Evolutionary conservation across 2,888 invertebrate genomes (phyloP).

Genomic region (Stictocephala bisonia): DNA sequence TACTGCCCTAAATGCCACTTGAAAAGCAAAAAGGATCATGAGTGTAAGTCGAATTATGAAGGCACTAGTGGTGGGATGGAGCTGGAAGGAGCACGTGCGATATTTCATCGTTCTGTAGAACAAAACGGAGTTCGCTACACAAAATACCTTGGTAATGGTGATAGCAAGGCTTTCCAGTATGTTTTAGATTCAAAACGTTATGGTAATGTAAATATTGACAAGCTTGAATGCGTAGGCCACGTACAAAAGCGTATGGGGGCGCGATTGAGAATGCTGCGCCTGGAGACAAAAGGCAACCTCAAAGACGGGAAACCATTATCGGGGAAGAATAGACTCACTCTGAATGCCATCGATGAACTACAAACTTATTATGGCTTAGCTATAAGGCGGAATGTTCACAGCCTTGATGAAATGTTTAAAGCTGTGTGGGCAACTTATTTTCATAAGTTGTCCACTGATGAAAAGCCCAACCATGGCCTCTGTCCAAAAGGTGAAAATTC

Average conservation of each 20-base stretch:
- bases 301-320: constrained; percentile 11
- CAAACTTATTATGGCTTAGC: constrained; percentile 21
- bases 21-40: constrained; percentile 7
- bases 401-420: constrained; percentile 5
- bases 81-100: constrained; percentile 43
- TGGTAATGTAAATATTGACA: constrained; percentile 20
- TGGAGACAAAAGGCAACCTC: not conserved
- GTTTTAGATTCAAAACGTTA: constrained; percentile 36
- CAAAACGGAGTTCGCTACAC: constrained; percentile 44
- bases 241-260: not conserved
- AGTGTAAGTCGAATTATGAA: constrained; percentile 47
- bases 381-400: not conserved
- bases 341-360: constrained; percentile 10
- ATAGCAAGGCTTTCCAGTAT: constrained; percentile 31
- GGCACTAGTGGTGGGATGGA: constrained; percentile 52
- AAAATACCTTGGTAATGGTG: constrained; percentile 50
- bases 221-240: not conserved
- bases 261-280: not conserved
- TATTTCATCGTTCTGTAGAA: constrained; percentile 47
- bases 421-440: constrained; percentile 22
- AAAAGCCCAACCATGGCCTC: constrained; percentile 5
- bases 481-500: not conserved
- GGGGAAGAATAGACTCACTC: constrained; percentile 16
- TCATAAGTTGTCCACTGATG: constrained; percentile 12
- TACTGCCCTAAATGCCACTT: constrained; percentile 40